Evolutionary conservation across 2,797 vertebrate species (phyloP), one percentile per base, ranked within the genome.

Genomic region (Psittacula derbiana): DNA sequence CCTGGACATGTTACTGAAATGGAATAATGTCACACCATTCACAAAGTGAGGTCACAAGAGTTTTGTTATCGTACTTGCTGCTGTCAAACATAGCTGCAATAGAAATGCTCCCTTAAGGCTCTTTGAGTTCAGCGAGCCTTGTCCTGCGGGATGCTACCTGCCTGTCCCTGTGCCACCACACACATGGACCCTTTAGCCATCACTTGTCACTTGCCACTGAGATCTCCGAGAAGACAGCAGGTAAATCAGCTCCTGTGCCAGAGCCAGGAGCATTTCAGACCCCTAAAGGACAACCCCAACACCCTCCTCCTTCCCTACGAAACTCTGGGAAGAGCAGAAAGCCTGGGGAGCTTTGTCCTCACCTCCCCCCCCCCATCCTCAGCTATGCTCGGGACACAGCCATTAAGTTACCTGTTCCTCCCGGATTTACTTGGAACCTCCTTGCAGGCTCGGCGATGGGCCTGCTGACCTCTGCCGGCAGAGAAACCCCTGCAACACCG

Each of bases 381-480:
- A 38, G 6, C 38, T 16, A 14, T 5, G 46, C 58, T 64, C 46
- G 44, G 6, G 47, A 4, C 47, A 5, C 18, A 14, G 8, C 8
- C 5, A 6, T 38, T 28, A 18, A 24, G 24, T 47, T 23, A n/a
- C 20, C 16, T 13, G 11, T 31, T 28, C 46, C 41, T 11, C 46
- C 58, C 6, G 7, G 38, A 31, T 49, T 27, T 44, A 24, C 44
- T 55, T 33, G 7, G 12, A 76, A 20, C 5, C 16, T 5, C 3
- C 2, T 30, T 15, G n/a, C 23, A 11, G 15, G 33, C 57, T 52
- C 49, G 33, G 14, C 6, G 52, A 15, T 75, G 95, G 17, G 31
- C 49, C 86, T 96, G 41, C 96, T 97, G 97, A 92, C 87, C 97
- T 92, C 98, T 98, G 90, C 96, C 95, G 97, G 96, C 74, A 0